phyloP scores from a whole-genome alignment of 2,888 invertebrate genomes.

The Eupeodes luniger region DNA sequence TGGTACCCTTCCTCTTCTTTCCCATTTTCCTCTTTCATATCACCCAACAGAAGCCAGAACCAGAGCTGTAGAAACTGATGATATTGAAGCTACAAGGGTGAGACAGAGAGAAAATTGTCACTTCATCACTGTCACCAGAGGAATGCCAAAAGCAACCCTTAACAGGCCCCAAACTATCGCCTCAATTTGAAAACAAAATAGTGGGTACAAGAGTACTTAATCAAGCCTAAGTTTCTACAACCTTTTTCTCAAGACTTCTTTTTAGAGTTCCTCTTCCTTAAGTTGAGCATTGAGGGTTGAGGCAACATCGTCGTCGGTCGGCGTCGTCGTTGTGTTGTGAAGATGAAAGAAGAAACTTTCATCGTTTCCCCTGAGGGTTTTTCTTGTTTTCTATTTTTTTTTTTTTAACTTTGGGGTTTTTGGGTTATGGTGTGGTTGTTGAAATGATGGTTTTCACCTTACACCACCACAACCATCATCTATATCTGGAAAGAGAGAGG shows the following conservation, averaged over 20 bases:
- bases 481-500: background rate
- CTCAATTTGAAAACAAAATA: slow-evolving; percentile 45
- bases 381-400: background rate
- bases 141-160: slow-evolving; percentile 55
- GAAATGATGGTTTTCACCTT: slow-evolving; percentile 8
- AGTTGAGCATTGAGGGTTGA: too few species aligned
- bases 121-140: slow-evolving; percentile 69
- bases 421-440: background rate
- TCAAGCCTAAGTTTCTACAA: slow-evolving; percentile 43
- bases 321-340: too few species aligned
- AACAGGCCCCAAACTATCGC: slow-evolving; percentile 22
- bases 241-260: slow-evolving; percentile 23
- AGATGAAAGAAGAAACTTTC: slow-evolving; percentile 20
- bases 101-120: slow-evolving; percentile 55
- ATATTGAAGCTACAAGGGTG: background rate
- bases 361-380: slow-evolving; percentile 9
- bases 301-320: background rate
- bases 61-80: too few species aligned
- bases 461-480: background rate
- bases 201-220: slow-evolving; percentile 41
- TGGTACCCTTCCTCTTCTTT: background rate
- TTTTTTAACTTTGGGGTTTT: background rate
- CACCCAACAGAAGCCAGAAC: too few species aligned
- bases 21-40: too few species aligned
- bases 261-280: background rate